Conservation (phyloP, 2,797 vertebrate genomes). For the Rousettus madagascariensis region DNA sequence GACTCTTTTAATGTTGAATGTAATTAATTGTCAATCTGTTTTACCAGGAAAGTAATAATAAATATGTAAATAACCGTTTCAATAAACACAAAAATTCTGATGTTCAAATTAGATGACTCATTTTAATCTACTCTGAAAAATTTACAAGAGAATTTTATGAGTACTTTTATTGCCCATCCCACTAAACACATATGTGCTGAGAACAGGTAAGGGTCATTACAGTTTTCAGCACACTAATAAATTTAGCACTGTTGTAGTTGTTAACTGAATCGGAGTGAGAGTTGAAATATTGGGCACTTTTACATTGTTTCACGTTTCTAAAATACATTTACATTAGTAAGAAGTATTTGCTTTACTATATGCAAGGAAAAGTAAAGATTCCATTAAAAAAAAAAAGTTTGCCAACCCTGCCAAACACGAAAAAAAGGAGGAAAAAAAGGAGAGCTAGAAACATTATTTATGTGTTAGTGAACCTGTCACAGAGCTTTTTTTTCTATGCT, state of each 20-base stretch:
- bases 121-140: slow-evolving; percentile 37
- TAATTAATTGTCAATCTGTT: slow-evolving; percentile 20
- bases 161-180: slow-evolving; percentile 9
- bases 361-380: not conserved
- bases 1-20: not conserved
- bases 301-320: not conserved
- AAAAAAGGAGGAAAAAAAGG: not conserved
- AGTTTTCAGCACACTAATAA: slow-evolving; percentile 18
- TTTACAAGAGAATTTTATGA: slow-evolving; percentile 16
- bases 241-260: not conserved
- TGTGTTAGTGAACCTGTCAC: not conserved
- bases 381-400: not conserved
- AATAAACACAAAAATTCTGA: not conserved
- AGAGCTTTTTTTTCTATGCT: not conserved
- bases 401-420: not conserved
- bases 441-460: not conserved
- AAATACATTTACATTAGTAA: not conserved
- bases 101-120: slow-evolving; percentile 17
- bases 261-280: not conserved
- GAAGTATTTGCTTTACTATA: not conserved
- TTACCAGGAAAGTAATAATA: slow-evolving; percentile 22
- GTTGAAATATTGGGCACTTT: not conserved
- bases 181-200: not conserved
- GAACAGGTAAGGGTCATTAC: not conserved
- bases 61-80: not conserved